Conservation (phyloP, 2,113 vertebrate species). For the Chloropsis cyanopogon region DNA sequence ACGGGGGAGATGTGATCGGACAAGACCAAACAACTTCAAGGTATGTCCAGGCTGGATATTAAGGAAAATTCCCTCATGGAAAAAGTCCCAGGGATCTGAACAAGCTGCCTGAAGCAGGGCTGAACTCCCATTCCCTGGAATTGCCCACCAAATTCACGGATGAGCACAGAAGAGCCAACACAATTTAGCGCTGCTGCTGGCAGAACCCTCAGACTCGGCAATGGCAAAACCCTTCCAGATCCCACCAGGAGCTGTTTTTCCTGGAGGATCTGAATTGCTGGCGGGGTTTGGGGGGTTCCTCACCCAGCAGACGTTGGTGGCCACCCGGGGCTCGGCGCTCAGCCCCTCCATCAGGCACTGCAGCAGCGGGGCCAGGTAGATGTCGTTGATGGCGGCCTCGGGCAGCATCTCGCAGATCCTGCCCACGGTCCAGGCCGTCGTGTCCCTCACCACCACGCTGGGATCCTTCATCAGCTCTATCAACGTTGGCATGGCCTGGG, state of each 20-base stretch:
- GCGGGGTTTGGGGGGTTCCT: background rate
- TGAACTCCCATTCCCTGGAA: background rate
- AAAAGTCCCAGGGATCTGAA: background rate
- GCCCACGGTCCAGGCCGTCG: conserved; percentile 96
- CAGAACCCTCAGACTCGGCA: fast-evolving
- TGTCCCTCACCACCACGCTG: conserved; percentile 95
- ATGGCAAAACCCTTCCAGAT: background rate
- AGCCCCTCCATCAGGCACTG: conserved; percentile 97
- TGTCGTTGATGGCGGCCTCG: conserved; percentile 94
- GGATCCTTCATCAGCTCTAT: conserved; percentile 99
- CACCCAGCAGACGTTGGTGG: conserved; percentile 99
- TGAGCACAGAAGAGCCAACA: background rate
- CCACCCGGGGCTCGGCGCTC: conserved; percentile 92
- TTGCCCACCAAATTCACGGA: fast-evolving
- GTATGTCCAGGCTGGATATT: fast-evolving
- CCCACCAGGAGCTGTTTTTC: fast-evolving
- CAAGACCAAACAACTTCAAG: background rate
- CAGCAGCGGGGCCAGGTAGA: conserved; percentile 90
- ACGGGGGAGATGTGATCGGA: background rate
- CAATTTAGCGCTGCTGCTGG: fast-evolving
- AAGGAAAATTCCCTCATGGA: background rate
- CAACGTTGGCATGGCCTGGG: conserved; percentile 79
- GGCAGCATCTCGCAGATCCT: conserved; percentile 96
- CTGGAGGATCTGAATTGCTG: fast-evolving
- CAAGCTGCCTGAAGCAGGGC: background rate